Conservation (phyloP, 2,888 invertebrate genomes). For the Erebia epiphron region DNA sequence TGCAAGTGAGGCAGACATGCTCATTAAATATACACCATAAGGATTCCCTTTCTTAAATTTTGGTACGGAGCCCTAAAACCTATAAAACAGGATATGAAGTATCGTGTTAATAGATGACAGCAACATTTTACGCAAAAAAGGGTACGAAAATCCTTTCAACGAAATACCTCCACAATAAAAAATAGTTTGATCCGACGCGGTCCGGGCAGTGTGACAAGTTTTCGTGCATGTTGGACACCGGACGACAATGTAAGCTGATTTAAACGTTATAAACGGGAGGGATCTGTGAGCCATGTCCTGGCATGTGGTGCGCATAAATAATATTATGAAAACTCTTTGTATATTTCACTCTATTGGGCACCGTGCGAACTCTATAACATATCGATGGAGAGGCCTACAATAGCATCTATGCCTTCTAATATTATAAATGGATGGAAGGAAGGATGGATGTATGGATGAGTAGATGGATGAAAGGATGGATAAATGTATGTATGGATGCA, state of each 20-base stretch:
- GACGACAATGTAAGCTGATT: slow-evolving; percentile 22
- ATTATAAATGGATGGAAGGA: too few species aligned
- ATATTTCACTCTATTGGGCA: neutral
- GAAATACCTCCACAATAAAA: neutral
- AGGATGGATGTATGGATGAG: too few species aligned
- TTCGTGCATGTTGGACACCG: slow-evolving; percentile 10
- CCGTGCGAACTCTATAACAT: too few species aligned
- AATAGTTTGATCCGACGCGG: slow-evolving; percentile 19
- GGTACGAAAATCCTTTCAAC: slow-evolving; percentile 8
- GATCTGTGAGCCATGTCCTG: slow-evolving; percentile 16
- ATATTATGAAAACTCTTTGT: slow-evolving; percentile 9
- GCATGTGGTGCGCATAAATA: slow-evolving; percentile 18
- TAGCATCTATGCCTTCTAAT: too few species aligned
- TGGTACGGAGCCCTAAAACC: neutral
- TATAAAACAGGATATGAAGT: neutral
- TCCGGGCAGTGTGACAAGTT: slow-evolving; percentile 15
- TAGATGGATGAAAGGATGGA: too few species aligned
- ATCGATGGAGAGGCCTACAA: neutral
- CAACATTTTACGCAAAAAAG: neutral
- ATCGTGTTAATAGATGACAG: neutral
- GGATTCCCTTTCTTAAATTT: too few species aligned
- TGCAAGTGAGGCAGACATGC: too few species aligned
- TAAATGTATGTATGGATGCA: too few species aligned
- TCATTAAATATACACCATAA: too few species aligned
- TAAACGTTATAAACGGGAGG: slow-evolving; percentile 20